Base-by-base conservation (phyloP, 2,113 vertebrate genomes). In the Syrrhaptes paradoxus region DNA sequence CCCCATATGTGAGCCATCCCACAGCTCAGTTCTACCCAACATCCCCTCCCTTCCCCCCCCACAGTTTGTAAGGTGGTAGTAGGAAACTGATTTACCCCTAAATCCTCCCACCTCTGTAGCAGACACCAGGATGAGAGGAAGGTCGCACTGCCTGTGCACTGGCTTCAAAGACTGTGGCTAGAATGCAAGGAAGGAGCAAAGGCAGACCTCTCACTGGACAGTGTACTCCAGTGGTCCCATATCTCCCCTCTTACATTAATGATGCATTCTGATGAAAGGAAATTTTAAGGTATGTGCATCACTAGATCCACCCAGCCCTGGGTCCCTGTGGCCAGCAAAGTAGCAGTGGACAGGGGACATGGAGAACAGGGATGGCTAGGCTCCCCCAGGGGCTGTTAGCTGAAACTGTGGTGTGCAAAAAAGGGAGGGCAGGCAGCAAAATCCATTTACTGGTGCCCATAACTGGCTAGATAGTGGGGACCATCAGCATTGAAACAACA, bases 331-430 rank as follows among this genome's bases (percentile, higher is more conserved):
- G 24, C 28, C 57, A 87, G 28, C 66, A 45, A 11, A 10, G 7
- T 7, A 55, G 62, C 76, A 67, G n/a, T 7, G 8, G 11, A 17
- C 29, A 70, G 24, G 7, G 26, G 26, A 29, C 0, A 0, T 3
- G 11, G 34, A n/a, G 38, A 76, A 16, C 1, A 4, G 7, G 29
- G 20, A n/a, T 55, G 29, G 28, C 18, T 31, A 77, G 54, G 25
- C 16, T 52, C 10, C 36, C 11, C 5, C 12, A n/a, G 13, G 8
- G 22, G 7, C 17, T 26, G 8, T n/a, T 32, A 75, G 32, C 45
- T 57, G 8, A 43, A 55, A 26, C 14, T 29, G 10, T 65, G 45
- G 45, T 43, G 32, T 68, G 20, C 31, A 61, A 61, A 76, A 71
- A 73, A 71, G 48, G 22, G 17, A 75, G 11, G 7, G 18, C 49